Evolutionary conservation across 2,888 invertebrate genomes (phyloP), one percentile per base, ranked within the genome.

Genomic region (Diarsia mendica): DNA sequence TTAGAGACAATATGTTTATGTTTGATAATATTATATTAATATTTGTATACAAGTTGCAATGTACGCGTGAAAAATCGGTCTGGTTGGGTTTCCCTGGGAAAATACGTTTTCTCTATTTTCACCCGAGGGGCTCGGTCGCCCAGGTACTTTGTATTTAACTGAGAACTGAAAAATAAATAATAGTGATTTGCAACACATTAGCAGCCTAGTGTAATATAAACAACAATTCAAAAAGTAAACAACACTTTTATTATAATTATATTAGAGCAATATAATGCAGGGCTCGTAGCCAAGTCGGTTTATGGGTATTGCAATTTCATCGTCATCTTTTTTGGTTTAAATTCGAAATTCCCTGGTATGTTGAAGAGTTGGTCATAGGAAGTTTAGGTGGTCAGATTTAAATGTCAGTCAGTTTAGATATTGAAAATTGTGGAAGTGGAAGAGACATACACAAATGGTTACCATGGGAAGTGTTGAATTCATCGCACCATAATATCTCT

Each of bases 161-260:
- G 55, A 63, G 66, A 75, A 66, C 76, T 65, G 44, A 46, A 66
- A 48, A 79, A 79, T 72, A 77, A 81, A 84, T 82, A 84, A 73
- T 70, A 49, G 51, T 55, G 55, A 68, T 84, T 84, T 84, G 65
- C 72, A 67, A 67, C 15, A 46, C 64, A 72, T 82, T 82, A 84
- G 69, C 82, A 72, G 67, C 49, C 53, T 55, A 46, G 80, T 82
- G 82, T 58, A 72, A 80, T 53, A 75, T 69, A 58, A 82, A 84
- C 68, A 84, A 63, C 68, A 60, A 48, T 84, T 68, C 33, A 20
- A 20, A 67, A 77, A 67, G 72, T 85, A 72, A 82, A 85, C 61
- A 82, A 70, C 60, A 49, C 73, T 81, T 77, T 73, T 53, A 66
- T 69, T 65, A 67, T 77, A 72, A 69, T 64, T 83, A 51, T 49